Conservation (phyloP, 2,888 invertebrate genomes). For the Amaurobius ferox region DNA sequence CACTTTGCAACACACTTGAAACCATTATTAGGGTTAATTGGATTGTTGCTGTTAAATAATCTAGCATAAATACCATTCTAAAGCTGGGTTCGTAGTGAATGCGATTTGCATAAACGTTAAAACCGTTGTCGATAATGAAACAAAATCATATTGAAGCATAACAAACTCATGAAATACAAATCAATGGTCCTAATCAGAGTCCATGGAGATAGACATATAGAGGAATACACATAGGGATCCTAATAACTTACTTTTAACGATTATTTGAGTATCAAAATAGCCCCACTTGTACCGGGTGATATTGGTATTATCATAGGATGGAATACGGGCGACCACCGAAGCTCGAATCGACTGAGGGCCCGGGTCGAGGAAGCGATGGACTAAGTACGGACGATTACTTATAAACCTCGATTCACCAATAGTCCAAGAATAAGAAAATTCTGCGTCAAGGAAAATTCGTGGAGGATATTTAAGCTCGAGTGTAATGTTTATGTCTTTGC, state of each 20-base stretch:
- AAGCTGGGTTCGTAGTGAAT: too few species aligned
- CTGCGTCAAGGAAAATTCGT: slow-evolving; percentile 10
- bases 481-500: slow-evolving; percentile 17
- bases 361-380: slow-evolving; percentile 18
- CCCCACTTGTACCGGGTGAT: slow-evolving; percentile 48
- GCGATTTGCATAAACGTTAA: too few species aligned
- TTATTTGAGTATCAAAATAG: slow-evolving; percentile 38
- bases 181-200: too few species aligned
- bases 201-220: too few species aligned
- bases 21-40: too few species aligned
- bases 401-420: slow-evolving; percentile 26
- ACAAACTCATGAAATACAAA: too few species aligned
- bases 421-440: slow-evolving; percentile 60
- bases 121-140: too few species aligned
- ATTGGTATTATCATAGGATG: slow-evolving; percentile 3
- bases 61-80: too few species aligned
- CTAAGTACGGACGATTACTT: slow-evolving; percentile 4
- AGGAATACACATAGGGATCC: too few species aligned
- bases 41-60: too few species aligned
- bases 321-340: slow-evolving; percentile 43
- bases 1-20: too few species aligned
- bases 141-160: too few species aligned
- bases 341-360: slow-evolving; percentile 36
- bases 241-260: slow-evolving; percentile 47
- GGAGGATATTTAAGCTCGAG: slow-evolving; percentile 19